These are phyloP conservation scores for Creontiades dilutus DNA, from an alignment of 2,888 invertebrate species.

Conservation along the genomic window DNA sequence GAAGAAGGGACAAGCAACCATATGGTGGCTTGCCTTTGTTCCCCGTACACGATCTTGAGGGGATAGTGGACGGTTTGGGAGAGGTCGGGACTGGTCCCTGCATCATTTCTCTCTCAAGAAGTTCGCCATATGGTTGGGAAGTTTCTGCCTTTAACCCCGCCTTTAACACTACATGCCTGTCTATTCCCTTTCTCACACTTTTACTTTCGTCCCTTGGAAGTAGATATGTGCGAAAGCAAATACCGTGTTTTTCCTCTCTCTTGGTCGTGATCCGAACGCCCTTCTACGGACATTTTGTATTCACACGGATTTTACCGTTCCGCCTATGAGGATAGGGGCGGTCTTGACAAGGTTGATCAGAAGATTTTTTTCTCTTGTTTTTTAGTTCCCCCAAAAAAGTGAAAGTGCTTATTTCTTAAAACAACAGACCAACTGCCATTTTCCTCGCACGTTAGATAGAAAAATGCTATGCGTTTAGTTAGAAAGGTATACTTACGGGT, in stretches of 20 bases:
- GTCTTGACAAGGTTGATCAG: not conserved
- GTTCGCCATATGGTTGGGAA: conserved; percentile 40
- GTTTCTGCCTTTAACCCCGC: conserved; percentile 29
- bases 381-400: not conserved
- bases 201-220: conserved; percentile 10
- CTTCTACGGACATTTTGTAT: not conserved
- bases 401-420: not conserved
- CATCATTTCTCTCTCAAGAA: conserved; percentile 47
- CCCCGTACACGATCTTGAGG: conserved; percentile 50
- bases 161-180: conserved; percentile 45
- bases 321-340: not conserved
- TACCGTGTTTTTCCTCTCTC: conserved; percentile 9
- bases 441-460: not conserved
- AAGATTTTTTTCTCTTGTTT: not conserved
- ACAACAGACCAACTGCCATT: not conserved
- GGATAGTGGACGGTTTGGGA: conserved; percentile 54
- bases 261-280: conserved; percentile 15
- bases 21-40: conserved; percentile 48
- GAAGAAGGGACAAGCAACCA: conserved; percentile 41
- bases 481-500: not conserved
- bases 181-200: conserved; percentile 50
- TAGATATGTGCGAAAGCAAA: conserved; percentile 36
- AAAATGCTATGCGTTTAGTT: conserved; percentile 24
- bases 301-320: not conserved
- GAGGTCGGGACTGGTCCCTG: conserved; percentile 51